Conservation (phyloP, 2,113 vertebrate genomes). For the Alces alces region DNA sequence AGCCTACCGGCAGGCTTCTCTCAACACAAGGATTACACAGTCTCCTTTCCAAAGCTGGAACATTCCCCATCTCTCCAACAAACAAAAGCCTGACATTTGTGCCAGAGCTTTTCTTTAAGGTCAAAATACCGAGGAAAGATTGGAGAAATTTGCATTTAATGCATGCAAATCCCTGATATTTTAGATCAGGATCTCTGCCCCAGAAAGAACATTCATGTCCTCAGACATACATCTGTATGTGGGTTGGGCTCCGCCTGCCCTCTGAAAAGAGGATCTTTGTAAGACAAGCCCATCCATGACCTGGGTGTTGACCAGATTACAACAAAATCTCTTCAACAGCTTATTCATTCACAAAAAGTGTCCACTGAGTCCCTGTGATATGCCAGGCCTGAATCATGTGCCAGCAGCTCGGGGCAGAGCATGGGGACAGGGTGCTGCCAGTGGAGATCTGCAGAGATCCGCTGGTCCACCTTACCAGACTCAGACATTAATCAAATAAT, state of each 20-base stretch:
- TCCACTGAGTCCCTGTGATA: fast-evolving
- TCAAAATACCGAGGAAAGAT: neutral
- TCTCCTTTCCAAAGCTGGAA: neutral
- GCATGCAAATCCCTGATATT: neutral
- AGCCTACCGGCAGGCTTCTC: neutral
- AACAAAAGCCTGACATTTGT: conserved; percentile 24
- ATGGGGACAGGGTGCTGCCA: fast-evolving
- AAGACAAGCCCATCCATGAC: neutral
- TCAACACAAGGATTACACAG: neutral
- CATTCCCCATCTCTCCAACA: neutral
- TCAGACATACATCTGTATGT: fast-evolving
- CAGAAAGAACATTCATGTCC: neutral
- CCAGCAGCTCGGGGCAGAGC: fast-evolving
- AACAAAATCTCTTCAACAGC: neutral
- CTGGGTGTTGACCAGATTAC: neutral
- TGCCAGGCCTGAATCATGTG: neutral
- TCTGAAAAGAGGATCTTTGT: neutral
- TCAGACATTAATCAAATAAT: neutral
- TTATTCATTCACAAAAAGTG: neutral
- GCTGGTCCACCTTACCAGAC: neutral
- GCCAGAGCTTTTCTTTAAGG: neutral
- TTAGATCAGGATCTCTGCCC: neutral
- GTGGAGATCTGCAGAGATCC: neutral
- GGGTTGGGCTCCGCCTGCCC: no score
- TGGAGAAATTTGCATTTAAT: neutral